Evolutionary conservation across 2,888 invertebrate genomes (phyloP), one percentile per base, ranked within the genome.

Genomic region (Arctia plantaginis): DNA sequence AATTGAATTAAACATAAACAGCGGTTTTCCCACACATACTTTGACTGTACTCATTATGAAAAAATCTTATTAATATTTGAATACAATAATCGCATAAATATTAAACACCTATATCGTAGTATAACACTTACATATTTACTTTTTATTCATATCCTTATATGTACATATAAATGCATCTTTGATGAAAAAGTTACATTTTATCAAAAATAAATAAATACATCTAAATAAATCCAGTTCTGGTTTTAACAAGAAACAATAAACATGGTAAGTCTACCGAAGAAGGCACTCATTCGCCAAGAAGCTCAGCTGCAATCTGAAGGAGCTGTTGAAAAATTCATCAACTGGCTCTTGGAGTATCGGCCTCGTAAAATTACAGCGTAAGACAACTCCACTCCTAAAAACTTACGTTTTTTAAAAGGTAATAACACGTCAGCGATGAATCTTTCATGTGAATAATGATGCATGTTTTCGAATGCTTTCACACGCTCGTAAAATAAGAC

Each of bases 361-460:
- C 84, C 82, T 87, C 87, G 82, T 86, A 87, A 85, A 86, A 87
- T 86, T 86, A 87, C 84, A 86, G 85, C 85, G 82, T 82, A 86
- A 84, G 83, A 85, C 83, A 80, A 55, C 76, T 75, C 76, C 77
- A 82, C 86, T 85, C 87, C 89, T 86, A 83, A 78, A 80, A 86
- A 83, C 80, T 77, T 80, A 86, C 59, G 30, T 41, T 89, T 89
- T 89, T 89, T 86, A 85, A 87, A 78, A 82, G 80, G 84, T 86
- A 87, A 92, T 89, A 88, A 87, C 84, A 86, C 87, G 89, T 88
- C 86, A 85, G 87, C 88, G 90, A 90, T 93, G 92, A 90, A 93
- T 93, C 82, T 92, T 93, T 90, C 91, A 93, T 92, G 89, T 87
- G 90, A 86, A 92, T 92, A 88, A 82, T 86, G 90, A 90, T 74